A percentile compares a stretch with the other conserved stretches of the same genome.
Conservation (phyloP, 23 tunicate genomes). For the Halocynthia aurantium region DNA sequence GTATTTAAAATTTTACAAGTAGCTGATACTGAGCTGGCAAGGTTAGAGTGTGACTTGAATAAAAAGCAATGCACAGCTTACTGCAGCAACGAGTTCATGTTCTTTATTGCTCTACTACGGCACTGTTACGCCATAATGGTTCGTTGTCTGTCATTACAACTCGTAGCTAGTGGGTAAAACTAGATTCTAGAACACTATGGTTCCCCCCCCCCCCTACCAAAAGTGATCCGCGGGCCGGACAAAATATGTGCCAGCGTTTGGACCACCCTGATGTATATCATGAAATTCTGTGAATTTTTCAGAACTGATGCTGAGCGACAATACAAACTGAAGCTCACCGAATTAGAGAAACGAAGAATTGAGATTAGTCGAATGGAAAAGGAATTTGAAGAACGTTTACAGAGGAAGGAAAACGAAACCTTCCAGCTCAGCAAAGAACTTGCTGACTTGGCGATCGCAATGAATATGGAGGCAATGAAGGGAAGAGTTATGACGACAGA, state of each 20-base stretch:
- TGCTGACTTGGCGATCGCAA: constrained; percentile 59
- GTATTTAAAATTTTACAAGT: too few species aligned
- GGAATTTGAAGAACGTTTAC: constrained; percentile 62
- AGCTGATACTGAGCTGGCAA: too few species aligned
- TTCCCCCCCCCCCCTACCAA: too few species aligned
- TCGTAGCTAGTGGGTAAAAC: too few species aligned
- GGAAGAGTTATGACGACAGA: constrained; percentile 56
- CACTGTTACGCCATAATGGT: too few species aligned
- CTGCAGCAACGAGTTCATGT: too few species aligned
- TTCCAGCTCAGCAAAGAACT: constrained; percentile 49
- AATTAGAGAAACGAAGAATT: constrained; percentile 51
- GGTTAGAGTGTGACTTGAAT: too few species aligned
- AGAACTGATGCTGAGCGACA: constrained; percentile 74
- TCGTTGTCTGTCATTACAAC: too few species aligned
- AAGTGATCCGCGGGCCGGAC: too few species aligned
- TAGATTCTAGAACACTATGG: too few species aligned
- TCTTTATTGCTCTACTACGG: too few species aligned
- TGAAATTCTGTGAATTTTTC: background rate
- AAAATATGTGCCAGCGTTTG: background rate
- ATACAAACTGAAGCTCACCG: constrained; percentile 50
- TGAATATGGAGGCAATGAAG: constrained; percentile 75
- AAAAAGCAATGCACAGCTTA: too few species aligned
- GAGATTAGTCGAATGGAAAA: constrained; percentile 56
- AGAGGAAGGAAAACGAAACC: constrained; percentile 62
- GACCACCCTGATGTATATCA: constrained; percentile 1